Conservation (phyloP, 2,113 vertebrate species). For the Apodemus speciosus region DNA sequence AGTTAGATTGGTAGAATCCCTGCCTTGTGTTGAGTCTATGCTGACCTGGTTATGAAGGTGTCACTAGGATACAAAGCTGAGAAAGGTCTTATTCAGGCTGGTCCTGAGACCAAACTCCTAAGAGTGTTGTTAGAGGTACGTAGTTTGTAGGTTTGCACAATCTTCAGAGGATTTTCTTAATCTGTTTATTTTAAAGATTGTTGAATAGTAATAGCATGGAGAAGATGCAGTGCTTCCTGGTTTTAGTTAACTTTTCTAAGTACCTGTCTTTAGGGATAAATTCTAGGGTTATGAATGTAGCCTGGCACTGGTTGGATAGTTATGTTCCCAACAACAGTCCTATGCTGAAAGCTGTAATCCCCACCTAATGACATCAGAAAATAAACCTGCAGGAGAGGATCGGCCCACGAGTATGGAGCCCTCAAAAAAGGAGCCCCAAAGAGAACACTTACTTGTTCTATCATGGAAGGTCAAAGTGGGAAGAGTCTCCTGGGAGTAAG, state of each 20-base stretch:
- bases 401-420: background rate
- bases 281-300: background rate
- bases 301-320: background rate
- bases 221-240: constrained; percentile 21
- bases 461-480: background rate
- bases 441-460: background rate
- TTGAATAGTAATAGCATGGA: background rate
- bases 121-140: background rate
- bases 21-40: constrained; percentile 17
- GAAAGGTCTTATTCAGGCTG: background rate
- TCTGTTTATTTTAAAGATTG: constrained; percentile 30
- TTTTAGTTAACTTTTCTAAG: constrained; percentile 8
- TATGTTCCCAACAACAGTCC: background rate
- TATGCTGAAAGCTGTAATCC: background rate
- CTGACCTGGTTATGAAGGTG: background rate
- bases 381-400: background rate
- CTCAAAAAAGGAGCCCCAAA: background rate
- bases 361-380: background rate
- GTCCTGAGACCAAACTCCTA: background rate
- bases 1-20: background rate
- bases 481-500: background rate
- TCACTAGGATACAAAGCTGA: background rate
- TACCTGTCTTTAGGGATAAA: background rate
- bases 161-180: background rate
- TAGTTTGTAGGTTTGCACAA: constrained; percentile 19